A percentile compares a stretch with the other conserved stretches of the same genome.
phyloP scores from a whole-genome alignment of 2,888 invertebrate genomes.

The Gisinianus flammeolus region DNA sequence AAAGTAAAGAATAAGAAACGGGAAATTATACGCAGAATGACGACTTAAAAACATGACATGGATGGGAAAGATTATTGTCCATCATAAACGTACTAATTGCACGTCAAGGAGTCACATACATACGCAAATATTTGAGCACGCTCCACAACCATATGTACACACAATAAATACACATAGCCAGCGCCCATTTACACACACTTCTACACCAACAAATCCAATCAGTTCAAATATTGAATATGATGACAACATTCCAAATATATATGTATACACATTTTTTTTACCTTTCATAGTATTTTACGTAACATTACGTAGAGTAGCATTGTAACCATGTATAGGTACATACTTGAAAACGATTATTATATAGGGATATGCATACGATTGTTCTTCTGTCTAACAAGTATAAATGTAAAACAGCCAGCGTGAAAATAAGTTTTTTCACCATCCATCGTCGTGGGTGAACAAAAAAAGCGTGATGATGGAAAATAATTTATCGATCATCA shows the following conservation, averaged over 20 bases:
- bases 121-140: background rate
- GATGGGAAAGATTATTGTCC: background rate
- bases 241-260: too few species aligned
- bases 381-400: too few species aligned
- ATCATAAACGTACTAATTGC: background rate
- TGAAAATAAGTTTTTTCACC: slow-evolving; percentile 25
- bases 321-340: background rate
- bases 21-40: slow-evolving; percentile 1
- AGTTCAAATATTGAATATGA: too few species aligned
- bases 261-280: too few species aligned
- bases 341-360: background rate
- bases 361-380: too few species aligned
- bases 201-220: too few species aligned
- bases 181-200: too few species aligned
- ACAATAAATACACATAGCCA: too few species aligned
- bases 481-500: slow-evolving; percentile 48
- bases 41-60: background rate
- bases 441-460: slow-evolving; percentile 14
- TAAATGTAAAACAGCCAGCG: slow-evolving; percentile 12
- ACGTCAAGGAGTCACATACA: slow-evolving; percentile 7
- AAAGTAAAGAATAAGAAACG: background rate
- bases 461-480: slow-evolving; percentile 45
- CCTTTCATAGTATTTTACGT: too few species aligned
- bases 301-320: too few species aligned
- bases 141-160: too few species aligned